These are phyloP conservation scores for Astyanax mexicanus DNA, from an alignment of 2,797 vertebrate genomes.

Conservation along the genomic window DNA sequence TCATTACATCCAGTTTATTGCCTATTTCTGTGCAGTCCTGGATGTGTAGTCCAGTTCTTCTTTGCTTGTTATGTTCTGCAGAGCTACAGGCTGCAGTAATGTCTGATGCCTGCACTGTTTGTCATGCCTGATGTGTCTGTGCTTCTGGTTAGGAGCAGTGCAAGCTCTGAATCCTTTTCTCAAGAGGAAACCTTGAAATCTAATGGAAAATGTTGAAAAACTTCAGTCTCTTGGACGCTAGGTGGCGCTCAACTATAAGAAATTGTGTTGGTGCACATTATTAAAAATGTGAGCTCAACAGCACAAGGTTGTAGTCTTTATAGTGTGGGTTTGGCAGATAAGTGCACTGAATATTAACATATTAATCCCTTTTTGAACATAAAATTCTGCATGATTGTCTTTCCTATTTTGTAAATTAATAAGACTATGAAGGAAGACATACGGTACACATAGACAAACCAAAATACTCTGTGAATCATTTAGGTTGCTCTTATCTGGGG, in stretches of 20 bases:
- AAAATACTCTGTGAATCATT: too few relatives aligned
- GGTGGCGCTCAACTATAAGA: slow-evolving; percentile 22
- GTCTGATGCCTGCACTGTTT: background rate
- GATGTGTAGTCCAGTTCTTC: background rate
- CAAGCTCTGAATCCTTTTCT: slow-evolving; percentile 21
- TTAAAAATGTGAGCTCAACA: too few relatives aligned
- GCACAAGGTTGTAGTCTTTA: too few relatives aligned
- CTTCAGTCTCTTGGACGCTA: background rate
- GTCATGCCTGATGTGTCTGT: background rate
- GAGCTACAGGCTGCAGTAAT: background rate
- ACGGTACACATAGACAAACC: too few relatives aligned
- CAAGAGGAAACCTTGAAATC: slow-evolving; percentile 8
- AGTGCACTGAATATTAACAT: too few relatives aligned
- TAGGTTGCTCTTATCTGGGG: too few relatives aligned
- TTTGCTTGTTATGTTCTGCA: background rate
- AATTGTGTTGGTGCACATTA: too few relatives aligned
- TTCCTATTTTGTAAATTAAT: too few relatives aligned
- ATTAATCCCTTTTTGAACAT: too few relatives aligned
- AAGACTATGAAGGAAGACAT: too few relatives aligned
- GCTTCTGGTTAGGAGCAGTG: background rate
- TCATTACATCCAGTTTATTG: background rate
- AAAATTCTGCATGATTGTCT: too few relatives aligned
- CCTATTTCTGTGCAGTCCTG: background rate
- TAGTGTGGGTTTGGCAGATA: too few relatives aligned
- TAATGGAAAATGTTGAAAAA: background rate